Evolutionary conservation across 30 jellyfish, hydroid and myxozoan species (phyloP).

Genomic region (Phacellophora camtschatica): DNA sequence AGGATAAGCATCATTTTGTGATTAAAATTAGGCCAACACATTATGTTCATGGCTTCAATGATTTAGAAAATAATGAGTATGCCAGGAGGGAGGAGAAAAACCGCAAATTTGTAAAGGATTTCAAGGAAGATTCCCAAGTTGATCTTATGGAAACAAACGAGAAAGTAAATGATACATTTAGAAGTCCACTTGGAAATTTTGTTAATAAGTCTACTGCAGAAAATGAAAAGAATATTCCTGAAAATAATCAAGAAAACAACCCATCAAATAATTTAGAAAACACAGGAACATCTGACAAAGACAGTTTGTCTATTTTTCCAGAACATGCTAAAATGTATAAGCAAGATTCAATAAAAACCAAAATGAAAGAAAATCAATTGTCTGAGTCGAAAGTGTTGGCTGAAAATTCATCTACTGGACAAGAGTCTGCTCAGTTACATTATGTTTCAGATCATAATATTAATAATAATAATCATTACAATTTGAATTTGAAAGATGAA

Average conservation of each 20-base stretch:
- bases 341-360: too few relatives aligned
- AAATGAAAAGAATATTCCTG: not conserved
- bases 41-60: not conserved
- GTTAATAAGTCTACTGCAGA: not conserved
- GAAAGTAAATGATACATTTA: not conserved
- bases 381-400: too few relatives aligned
- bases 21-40: conserved; percentile 52
- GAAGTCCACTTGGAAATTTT: too few relatives aligned
- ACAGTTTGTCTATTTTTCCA: too few relatives aligned
- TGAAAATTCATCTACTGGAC: too few relatives aligned
- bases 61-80: not conserved
- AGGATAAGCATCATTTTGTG: conserved; percentile 44
- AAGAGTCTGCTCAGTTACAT: too few relatives aligned
- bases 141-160: not conserved
- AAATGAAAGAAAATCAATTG: too few relatives aligned
- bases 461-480: too few relatives aligned
- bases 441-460: too few relatives aligned
- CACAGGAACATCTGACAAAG: not conserved
- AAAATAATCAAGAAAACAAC: not conserved
- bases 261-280: not conserved
- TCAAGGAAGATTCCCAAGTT: not conserved
- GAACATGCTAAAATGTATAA: too few relatives aligned
- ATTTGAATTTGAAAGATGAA: too few relatives aligned
- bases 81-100: not conserved
- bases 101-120: not conserved